Base-by-base conservation (phyloP, 2,888 invertebrate species). In the Sarcophaga rosellei region DNA sequence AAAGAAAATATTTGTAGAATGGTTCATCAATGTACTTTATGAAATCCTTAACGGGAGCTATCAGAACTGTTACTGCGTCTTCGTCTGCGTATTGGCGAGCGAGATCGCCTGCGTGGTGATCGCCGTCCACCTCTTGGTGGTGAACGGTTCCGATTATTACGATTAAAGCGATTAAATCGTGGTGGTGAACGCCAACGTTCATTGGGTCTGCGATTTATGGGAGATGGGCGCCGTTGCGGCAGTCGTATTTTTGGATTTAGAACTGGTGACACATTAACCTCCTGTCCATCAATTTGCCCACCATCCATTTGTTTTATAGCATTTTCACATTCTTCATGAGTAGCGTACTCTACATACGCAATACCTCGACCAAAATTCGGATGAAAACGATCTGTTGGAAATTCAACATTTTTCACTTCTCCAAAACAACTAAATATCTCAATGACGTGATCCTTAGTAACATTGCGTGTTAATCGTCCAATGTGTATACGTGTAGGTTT, bases 281-380 rank as follows among this genome's bases (percentile, higher is more conserved):
- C 98, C 93, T 98, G 98, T 20, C 98, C 98, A 94, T 99, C 98
- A 91, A 99, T 97, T 94, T 99, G 98, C 78, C 98, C 99, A 92
- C 99, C 99, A 94, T 99, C 99, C 99, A 99, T 99, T 92, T 99
- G 98, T 93, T 99, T 99, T 96, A 99, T 98, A 0, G 99, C 99
- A 93, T 98, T 98, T 92, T 99, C 99, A 23, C 99, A 99, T 93
- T 99, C 99, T 89, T 99, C 99, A 0, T 98, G 95, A 78, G 96
- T 97, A 88, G 96, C 96, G 93, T 97, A 99, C 91, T 99, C 99
- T 3, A 99, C 97, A 93, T 99, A 99, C 15, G 98, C 98, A 93
- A 97, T 97, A 1, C 99, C 98, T 45, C 97, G 95, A n/a, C 97
- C 97, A 89, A 97, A 95, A 91, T 97, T 96, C 0, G 96, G 95